Evolutionary conservation across 2,888 invertebrate species (phyloP).

Genomic region (Cylindroiulus punctatus): DNA sequence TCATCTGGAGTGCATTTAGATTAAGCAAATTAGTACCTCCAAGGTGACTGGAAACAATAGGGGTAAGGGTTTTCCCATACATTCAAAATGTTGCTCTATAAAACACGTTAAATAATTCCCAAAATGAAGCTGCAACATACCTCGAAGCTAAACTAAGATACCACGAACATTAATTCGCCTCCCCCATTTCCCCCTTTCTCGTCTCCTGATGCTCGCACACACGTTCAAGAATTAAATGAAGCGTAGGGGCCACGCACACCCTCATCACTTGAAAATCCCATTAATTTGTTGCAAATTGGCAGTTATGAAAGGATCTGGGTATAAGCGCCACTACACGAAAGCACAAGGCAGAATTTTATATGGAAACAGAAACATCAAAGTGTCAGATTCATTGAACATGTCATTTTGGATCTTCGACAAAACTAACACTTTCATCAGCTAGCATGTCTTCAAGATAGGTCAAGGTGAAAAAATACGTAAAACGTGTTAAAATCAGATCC

Average conservation of each 20-base stretch:
- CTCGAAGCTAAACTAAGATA: not conserved
- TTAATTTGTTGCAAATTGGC: not conserved
- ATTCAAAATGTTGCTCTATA: too few species aligned
- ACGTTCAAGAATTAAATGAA: not conserved
- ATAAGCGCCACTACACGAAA: not conserved
- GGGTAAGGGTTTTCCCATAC: not conserved
- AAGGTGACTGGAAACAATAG: not conserved
- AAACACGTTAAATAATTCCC: constrained; percentile 4
- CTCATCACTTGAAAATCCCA: not conserved
- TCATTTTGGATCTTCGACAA: too few species aligned
- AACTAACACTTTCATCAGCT: too few species aligned
- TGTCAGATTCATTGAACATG: too few species aligned
- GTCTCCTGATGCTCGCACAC: too few species aligned
- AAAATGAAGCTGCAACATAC: not conserved
- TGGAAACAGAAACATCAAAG: too few species aligned
- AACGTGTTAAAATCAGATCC: too few species aligned
- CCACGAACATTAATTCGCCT: not conserved
- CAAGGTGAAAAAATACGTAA: too few species aligned
- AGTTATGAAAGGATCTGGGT: not conserved
- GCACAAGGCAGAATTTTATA: not conserved
- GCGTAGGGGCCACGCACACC: not conserved
- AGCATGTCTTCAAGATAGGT: too few species aligned
- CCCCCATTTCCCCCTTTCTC: not conserved
- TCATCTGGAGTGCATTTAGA: not conserved
- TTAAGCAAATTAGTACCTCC: not conserved